Evolutionary conservation across 2,113 vertebrate species (phyloP).

Genomic region (Scophthalmus maximus): DNA sequence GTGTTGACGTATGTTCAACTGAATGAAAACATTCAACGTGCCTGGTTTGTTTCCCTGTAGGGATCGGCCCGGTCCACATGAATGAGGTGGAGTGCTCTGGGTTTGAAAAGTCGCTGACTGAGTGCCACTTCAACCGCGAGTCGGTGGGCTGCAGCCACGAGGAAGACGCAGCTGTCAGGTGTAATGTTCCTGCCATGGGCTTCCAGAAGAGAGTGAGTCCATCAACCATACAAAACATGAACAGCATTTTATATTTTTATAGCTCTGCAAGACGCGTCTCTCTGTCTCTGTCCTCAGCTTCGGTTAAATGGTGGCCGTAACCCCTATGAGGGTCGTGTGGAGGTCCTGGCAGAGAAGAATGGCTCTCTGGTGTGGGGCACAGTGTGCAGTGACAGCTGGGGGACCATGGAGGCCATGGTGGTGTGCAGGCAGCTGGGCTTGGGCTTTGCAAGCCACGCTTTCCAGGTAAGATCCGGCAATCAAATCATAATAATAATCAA

Average conservation of each 20-base stretch:
- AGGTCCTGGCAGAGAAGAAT: constrained; percentile 89
- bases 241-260: neutral
- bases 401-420: constrained; percentile 94
- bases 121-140: constrained; percentile 90
- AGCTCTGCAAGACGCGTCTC: neutral
- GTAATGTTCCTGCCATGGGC: constrained; percentile 94
- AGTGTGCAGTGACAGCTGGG: constrained; percentile 92
- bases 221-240: neutral
- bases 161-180: constrained; percentile 91
- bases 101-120: constrained; percentile 92
- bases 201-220: constrained; percentile 90
- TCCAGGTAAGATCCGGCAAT: constrained; percentile 89
- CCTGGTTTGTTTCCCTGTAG: constrained; percentile 70
- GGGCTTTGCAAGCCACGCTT: constrained; percentile 92
- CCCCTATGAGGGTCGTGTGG: constrained; percentile 91
- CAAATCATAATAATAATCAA: no score
- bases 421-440: constrained; percentile 94
- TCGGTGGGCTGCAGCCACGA: constrained; percentile 91
- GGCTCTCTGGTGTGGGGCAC: constrained; percentile 91
- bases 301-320: constrained; percentile 91
- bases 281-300: constrained; percentile 78
- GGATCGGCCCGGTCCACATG: constrained; percentile 94
- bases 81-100: constrained; percentile 92
- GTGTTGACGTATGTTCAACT: neutral
- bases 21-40: neutral